Conservation (phyloP, 2,113 vertebrate genomes). For the Cnemophilus loriae region DNA sequence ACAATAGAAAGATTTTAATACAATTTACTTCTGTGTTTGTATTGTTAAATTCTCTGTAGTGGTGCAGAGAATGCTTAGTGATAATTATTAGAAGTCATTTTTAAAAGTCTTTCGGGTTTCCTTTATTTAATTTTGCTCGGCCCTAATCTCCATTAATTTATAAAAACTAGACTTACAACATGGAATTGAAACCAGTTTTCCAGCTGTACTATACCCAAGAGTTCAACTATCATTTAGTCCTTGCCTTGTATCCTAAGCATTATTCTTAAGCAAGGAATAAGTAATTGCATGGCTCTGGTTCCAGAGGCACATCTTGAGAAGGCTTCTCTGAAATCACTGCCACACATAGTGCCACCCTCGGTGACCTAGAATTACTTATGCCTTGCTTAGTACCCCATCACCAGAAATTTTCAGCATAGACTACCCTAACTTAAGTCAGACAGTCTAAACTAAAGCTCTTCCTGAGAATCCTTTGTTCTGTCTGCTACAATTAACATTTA, state of each 20-base stretch:
- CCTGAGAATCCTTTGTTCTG: neutral
- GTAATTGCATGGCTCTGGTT: neutral
- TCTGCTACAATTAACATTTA: neutral
- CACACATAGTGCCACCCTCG: accelerated
- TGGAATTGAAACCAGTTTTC: neutral
- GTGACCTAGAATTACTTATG: neutral
- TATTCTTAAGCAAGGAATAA: neutral
- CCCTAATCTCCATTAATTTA: neutral
- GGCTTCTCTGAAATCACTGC: neutral
- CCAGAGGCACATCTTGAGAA: neutral
- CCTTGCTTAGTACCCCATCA: neutral
- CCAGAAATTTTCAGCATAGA: neutral
- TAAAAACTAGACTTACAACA: neutral
- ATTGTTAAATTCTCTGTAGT: neutral
- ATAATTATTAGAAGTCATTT: neutral
- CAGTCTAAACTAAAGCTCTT: neutral
- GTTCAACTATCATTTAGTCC: neutral
- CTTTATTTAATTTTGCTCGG: neutral
- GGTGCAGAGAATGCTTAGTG: neutral
- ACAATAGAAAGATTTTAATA: neutral
- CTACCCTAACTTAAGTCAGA: neutral
- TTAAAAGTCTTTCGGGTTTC: neutral
- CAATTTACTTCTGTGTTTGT: neutral
- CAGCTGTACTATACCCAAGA: neutral
- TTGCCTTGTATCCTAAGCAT: neutral